These are phyloP conservation scores for Notolabrus celidotus DNA, from an alignment of 2,797 vertebrate species.

Conservation along the genomic window DNA sequence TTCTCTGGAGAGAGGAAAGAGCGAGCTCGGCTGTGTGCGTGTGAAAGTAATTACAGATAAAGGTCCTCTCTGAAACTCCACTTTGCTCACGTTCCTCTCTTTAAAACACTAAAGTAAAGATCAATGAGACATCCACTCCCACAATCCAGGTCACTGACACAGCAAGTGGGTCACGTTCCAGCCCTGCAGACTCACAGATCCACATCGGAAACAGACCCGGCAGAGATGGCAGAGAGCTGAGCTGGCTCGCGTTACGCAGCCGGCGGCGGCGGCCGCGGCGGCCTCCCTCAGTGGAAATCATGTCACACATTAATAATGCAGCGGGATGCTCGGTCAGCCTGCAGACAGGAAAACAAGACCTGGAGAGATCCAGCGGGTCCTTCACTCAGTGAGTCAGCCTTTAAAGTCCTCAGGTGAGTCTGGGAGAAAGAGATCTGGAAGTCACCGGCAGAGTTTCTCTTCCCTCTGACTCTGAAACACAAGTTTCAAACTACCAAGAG, in stretches of 20 bases:
- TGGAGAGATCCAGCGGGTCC: background rate
- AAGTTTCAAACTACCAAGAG: no score
- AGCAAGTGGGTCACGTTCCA: background rate
- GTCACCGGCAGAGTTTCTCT: background rate
- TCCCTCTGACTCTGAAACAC: background rate
- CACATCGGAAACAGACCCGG: background rate
- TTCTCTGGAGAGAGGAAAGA: no score
- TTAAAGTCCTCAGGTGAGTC: background rate
- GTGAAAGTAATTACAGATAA: no score
- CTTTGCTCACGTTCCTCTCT: no score
- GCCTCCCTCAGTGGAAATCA: constrained; percentile 55
- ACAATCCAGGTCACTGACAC: constrained; percentile 26
- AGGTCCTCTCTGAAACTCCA: no score
- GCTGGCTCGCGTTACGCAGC: constrained; percentile 44
- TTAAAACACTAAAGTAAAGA: background rate
- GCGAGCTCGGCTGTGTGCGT: no score
- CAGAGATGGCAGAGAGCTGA: background rate
- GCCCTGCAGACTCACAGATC: constrained; percentile 27
- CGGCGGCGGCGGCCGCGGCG: constrained; percentile 9
- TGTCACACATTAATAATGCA: constrained; percentile 66
- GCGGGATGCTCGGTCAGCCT: constrained; percentile 19
- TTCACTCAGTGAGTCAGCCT: background rate
- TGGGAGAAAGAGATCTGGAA: background rate
- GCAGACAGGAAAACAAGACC: constrained; percentile 24
- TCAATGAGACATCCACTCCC: background rate